Percentiles rank a stretch among this genome's conserved stretches.
Conservation (phyloP, 2,797 vertebrate genomes). For the Craterocephalus amniculus region DNA sequence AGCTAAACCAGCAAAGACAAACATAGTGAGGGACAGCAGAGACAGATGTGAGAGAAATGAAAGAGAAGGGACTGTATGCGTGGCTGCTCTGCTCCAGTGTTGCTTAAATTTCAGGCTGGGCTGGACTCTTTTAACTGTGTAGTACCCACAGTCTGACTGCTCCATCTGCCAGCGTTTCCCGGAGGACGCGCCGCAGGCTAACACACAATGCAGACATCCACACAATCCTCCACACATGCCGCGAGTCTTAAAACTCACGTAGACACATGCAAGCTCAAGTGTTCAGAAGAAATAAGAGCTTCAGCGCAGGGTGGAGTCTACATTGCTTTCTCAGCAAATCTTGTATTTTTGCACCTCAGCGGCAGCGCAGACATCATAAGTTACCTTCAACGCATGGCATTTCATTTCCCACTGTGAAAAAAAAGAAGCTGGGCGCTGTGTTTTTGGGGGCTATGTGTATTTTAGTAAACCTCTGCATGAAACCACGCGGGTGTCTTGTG, state of each 20-base stretch:
- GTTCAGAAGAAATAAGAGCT: conserved; percentile 66
- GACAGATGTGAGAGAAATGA: conserved; percentile 8
- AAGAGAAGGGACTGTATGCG: conserved; percentile 50
- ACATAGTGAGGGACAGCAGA: background rate
- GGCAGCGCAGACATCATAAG: conserved; percentile 52
- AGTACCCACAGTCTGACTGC: conserved; percentile 62
- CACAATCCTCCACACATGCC: conserved; percentile 41
- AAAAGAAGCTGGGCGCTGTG: conserved; percentile 20
- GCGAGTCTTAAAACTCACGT: conserved; percentile 39
- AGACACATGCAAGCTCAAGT: conserved; percentile 29
- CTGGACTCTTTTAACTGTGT: conserved; percentile 59
- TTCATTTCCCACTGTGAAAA: conserved; percentile 45
- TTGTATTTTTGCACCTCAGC: conserved; percentile 65
- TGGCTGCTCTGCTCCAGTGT: conserved; percentile 58
- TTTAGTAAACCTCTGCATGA: conserved; percentile 46
- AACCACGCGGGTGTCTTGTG: conserved; percentile 45
- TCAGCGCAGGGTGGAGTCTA: conserved; percentile 66
- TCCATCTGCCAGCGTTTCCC: conserved; percentile 58
- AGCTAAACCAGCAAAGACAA: conserved; percentile 3
- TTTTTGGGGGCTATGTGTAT: conserved; percentile 36
- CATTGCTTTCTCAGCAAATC: conserved; percentile 71
- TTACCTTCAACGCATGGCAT: conserved; percentile 44
- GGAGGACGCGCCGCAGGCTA: conserved; percentile 56
- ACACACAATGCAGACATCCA: conserved; percentile 40
- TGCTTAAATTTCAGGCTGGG: conserved; percentile 54